Evolutionary conservation across 2,113 vertebrate genomes (phyloP).

Genomic region (Protomyctophum bolini): DNA sequence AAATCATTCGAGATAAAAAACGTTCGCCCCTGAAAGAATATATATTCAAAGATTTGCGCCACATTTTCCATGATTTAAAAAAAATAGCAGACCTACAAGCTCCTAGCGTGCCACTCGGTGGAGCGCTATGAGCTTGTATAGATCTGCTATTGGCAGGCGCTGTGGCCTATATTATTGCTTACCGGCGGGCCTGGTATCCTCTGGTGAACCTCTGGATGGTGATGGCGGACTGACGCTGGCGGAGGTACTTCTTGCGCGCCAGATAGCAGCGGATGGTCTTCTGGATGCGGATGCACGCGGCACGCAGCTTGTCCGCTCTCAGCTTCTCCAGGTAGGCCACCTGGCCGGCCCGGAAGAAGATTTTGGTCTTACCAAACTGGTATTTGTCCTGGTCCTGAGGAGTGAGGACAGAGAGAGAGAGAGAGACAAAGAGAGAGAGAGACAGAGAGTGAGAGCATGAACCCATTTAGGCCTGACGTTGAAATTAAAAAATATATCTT

Average conservation of each 20-base stretch:
- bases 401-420: constrained; percentile 52
- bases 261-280: constrained; percentile 97
- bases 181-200: constrained; percentile 96
- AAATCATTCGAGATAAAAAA: too few species aligned
- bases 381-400: constrained; percentile 96
- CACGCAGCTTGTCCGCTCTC: constrained; percentile 93
- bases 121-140: too few species aligned
- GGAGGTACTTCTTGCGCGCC: constrained; percentile 92
- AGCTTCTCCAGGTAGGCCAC: constrained; percentile 97
- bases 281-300: constrained; percentile 96
- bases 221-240: constrained; percentile 88
- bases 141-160: background rate
- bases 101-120: too few species aligned
- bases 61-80: too few species aligned
- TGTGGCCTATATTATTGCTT: constrained; percentile 51
- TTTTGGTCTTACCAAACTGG: constrained; percentile 99
- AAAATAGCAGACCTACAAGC: too few species aligned
- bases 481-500: too few species aligned
- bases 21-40: too few species aligned
- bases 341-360: constrained; percentile 98
- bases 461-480: too few species aligned
- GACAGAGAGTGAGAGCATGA: background rate
- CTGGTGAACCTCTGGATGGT: constrained; percentile 92
- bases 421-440: background rate
- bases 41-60: too few species aligned